Evolutionary conservation across 1,140 invertebrate genomes (phyloP).

Genomic region (Trichoplusia ni): DNA sequence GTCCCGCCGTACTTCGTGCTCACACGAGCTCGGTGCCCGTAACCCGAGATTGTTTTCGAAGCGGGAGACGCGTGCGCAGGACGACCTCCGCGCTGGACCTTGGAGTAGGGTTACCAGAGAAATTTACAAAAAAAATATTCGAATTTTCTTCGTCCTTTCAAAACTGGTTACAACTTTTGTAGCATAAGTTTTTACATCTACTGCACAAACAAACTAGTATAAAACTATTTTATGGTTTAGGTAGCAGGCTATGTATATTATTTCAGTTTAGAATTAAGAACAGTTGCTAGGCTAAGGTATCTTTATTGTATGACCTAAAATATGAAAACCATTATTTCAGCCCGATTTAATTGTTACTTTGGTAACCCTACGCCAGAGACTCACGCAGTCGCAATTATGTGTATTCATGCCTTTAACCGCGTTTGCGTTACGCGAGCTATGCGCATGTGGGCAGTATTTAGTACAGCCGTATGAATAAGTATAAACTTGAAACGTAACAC

Average conservation of each 20-base stretch:
- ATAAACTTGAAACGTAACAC: constrained; percentile 31
- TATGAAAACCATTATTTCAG: background rate
- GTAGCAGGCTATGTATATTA: too few relatives aligned
- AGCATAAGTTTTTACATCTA: background rate
- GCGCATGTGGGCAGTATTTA: constrained; percentile 28
- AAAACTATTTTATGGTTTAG: too few relatives aligned
- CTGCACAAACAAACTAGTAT: too few relatives aligned
- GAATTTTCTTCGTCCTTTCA: background rate
- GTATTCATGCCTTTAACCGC: constrained; percentile 37
- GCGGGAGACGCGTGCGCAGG: constrained; percentile 56
- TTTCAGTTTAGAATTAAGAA: too few relatives aligned
- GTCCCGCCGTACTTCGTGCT: constrained; percentile 22
- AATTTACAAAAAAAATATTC: background rate
- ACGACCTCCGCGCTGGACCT: constrained; percentile 68
- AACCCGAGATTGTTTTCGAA: constrained; percentile 72
- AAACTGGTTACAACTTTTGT: background rate
- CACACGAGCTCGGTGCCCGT: constrained; percentile 38
- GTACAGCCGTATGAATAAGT: constrained; percentile 25
- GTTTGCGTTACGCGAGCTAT: constrained; percentile 25
- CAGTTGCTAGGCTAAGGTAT: background rate
- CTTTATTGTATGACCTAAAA: background rate
- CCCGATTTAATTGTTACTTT: background rate
- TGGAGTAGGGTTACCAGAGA: constrained; percentile 41
- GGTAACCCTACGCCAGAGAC: constrained; percentile 23
- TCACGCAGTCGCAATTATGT: constrained; percentile 38